A percentile compares a stretch with the other conserved stretches of the same genome.
Conservation (phyloP, 2,888 invertebrate genomes). For the Dryadula phaetusa region DNA sequence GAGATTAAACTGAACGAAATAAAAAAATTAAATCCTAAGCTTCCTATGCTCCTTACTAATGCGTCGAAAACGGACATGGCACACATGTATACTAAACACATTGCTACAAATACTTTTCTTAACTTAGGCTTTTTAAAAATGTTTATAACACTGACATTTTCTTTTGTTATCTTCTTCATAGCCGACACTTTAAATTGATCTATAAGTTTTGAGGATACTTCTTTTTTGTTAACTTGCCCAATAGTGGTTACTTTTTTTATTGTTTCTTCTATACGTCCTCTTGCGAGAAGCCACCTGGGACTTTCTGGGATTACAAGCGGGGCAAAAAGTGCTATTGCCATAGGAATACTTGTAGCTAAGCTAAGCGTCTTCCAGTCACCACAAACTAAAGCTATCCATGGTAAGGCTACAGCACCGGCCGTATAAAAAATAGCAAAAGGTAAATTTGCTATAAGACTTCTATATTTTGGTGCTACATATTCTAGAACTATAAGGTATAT, state of each 20-base stretch:
- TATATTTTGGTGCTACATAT: conserved; percentile 67
- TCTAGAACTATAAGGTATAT: conserved; percentile 64
- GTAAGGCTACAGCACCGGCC: conserved; percentile 54
- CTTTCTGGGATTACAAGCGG: conserved; percentile 69
- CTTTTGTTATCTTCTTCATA: conserved; percentile 42
- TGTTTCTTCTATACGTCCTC: conserved; percentile 63
- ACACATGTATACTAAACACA: conserved; percentile 62
- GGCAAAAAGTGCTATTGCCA: conserved; percentile 58
- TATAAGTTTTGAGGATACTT: conserved; percentile 55
- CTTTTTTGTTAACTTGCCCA: conserved; percentile 60
- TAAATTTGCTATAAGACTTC: conserved; percentile 65
- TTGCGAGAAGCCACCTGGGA: conserved; percentile 67
- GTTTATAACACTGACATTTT: conserved; percentile 22
- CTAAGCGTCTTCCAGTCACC: conserved; percentile 65
- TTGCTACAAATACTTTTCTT: conserved; percentile 58
- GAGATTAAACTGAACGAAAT: conserved; percentile 68
- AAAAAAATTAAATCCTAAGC: conserved; percentile 66
- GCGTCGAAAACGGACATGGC: conserved; percentile 63
- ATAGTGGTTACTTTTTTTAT: conserved; percentile 58
- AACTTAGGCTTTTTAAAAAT: conserved; percentile 58
- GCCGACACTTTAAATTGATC: conserved; percentile 57
- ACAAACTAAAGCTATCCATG: conserved; percentile 68
- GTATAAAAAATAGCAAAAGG: conserved; percentile 65
- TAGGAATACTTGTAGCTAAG: conserved; percentile 64
- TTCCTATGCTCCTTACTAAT: conserved; percentile 63